Base-by-base conservation (phyloP, 2,888 invertebrate genomes). In the Ochropleura leucogaster region DNA sequence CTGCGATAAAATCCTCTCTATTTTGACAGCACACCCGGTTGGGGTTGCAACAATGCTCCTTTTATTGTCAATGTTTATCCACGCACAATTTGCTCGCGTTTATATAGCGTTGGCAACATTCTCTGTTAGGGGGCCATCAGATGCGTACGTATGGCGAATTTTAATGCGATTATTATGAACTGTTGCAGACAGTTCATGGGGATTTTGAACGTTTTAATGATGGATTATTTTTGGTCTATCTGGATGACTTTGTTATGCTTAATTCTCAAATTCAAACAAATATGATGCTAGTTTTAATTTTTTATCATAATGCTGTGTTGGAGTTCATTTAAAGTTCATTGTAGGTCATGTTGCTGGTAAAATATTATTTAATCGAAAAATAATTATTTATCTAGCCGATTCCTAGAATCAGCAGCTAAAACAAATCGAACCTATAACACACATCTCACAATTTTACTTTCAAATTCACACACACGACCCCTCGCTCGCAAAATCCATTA, bases 11-110 rank as follows among this genome's bases (percentile, higher is more conserved):
- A 77, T 77, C 76, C 74, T 74, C 73, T 78, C 75, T 89, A 86
- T 89, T 90, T 89, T 89, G 83, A 85, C 85, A 85, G 82, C 84
- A 82, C 85, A 84, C 83, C 85, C 83, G 83, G 87, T 80, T 85
- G 85, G 89, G 90, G 87, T 89, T 92, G 94, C 94, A 93, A 96
- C 95, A 96, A 96, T 95, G 93, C 93, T 77, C 89, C 94, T 95
- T 95, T 96, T 95, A 95, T 96, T 90, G 90, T 85, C 85, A 89
- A 88, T 96, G 95, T 96, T 96, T 95, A 93, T 94, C 91, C 95
- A 95, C 95, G 96, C 95, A 95, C 96, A 96, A 96, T 96, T 96
- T 96, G 96, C 94, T 85, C 89, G 89, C 91, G 95, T 96, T 95
- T 95, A 94, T 95, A 94, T 92, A 93, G 92, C 90, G 90, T 87